Percentiles rank a stretch among this genome's conserved stretches.
These are phyloP conservation scores for Lethenteron camtschaticum DNA, from an alignment of 2,113 vertebrate genomes.

Conservation along the genomic window DNA sequence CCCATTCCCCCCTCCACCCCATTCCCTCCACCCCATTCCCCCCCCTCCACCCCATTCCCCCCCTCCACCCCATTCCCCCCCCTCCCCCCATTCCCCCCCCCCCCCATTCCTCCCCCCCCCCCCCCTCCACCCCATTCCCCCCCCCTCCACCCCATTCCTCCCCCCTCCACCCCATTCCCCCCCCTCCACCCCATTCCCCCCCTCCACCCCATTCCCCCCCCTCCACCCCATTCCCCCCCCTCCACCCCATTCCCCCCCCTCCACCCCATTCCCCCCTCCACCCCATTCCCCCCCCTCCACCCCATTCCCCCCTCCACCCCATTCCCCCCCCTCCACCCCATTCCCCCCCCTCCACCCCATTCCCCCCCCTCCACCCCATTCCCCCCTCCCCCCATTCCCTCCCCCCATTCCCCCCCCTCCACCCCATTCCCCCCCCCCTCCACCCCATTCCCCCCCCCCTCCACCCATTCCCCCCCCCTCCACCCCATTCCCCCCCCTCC, in stretches of 20 bases:
- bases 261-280: slow-evolving; percentile 11
- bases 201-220: background rate
- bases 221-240: background rate
- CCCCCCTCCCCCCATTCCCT: too few species aligned
- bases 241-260: background rate
- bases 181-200: too few species aligned
- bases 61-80: background rate
- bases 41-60: slow-evolving; percentile 12
- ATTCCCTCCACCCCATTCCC: background rate
- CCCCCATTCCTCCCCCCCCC: too few species aligned
- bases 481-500: background rate
- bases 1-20: background rate
- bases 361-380: background rate
- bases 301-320: too few species aligned
- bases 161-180: too few species aligned
- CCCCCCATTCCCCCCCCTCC: too few species aligned
- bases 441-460: too few species aligned
- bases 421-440: too few species aligned
- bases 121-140: background rate
- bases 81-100: too few species aligned
- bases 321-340: too few species aligned
- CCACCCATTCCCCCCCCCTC: background rate
- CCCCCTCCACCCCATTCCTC: background rate
- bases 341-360: too few species aligned
- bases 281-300: background rate